Conservation (phyloP, 2,797 vertebrate genomes). For the Syngnathus acus region DNA sequence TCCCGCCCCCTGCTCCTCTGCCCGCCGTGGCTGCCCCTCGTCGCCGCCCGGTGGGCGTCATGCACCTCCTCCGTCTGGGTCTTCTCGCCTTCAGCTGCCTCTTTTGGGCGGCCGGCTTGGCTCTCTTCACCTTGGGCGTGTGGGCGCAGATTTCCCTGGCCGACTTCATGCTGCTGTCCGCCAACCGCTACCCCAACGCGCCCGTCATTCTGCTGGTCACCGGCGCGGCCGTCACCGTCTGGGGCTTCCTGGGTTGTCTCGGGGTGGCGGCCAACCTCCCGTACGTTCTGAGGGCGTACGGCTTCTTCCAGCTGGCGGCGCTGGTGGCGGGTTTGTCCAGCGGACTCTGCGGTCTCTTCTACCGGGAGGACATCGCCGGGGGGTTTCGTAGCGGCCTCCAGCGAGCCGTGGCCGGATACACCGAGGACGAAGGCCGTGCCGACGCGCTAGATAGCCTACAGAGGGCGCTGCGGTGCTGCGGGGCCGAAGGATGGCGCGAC, state of each 20-base stretch:
- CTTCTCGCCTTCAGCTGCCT: conserved; percentile 84
- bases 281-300: conserved; percentile 75
- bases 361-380: conserved; percentile 74
- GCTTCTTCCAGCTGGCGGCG: conserved; percentile 74
- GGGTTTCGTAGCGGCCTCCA: conserved; percentile 79
- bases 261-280: conserved; percentile 80
- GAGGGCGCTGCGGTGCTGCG: conserved; percentile 77
- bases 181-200: conserved; percentile 74
- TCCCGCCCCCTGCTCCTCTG: conserved; percentile 49
- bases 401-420: conserved; percentile 73
- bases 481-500: conserved; percentile 79
- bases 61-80: conserved; percentile 79
- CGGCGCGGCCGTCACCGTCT: conserved; percentile 73
- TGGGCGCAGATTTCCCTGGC: conserved; percentile 80
- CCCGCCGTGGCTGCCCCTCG: conserved; percentile 54
- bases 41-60: conserved; percentile 63
- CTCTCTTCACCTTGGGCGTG: conserved; percentile 78
- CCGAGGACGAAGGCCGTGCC: conserved; percentile 73
- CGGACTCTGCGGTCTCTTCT: conserved; percentile 80
- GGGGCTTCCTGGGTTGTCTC: conserved; percentile 85
- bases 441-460: conserved; percentile 81
- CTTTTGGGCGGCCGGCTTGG: conserved; percentile 83
- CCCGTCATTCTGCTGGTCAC: conserved; percentile 75
- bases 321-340: conserved; percentile 72
- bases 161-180: conserved; percentile 77